phyloP scores from a whole-genome alignment of 2,113 vertebrate species.

The Oncorhynchus masou region DNA sequence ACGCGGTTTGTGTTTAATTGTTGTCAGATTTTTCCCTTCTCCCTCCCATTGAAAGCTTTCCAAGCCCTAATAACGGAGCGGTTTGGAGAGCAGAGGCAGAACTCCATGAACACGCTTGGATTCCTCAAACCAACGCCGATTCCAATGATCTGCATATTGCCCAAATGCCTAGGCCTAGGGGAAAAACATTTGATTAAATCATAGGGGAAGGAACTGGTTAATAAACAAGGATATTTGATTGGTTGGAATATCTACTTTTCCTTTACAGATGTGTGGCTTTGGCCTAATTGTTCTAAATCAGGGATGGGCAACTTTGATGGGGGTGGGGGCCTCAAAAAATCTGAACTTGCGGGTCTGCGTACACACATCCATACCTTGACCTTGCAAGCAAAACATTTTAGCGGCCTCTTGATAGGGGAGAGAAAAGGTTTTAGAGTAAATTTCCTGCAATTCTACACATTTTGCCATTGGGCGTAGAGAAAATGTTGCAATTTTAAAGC shows the following conservation, averaged over 20 bases:
- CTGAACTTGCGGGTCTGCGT: too few relatives aligned
- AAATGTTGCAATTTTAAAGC: too few relatives aligned
- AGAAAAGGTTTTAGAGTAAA: too few relatives aligned
- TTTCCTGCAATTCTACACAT: too few relatives aligned
- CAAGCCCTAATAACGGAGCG: slow-evolving; percentile 56
- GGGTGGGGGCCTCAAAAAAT: too few relatives aligned
- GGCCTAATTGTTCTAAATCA: too few relatives aligned
- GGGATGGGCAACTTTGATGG: neutral
- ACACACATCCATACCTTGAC: too few relatives aligned
- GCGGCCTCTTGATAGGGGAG: too few relatives aligned
- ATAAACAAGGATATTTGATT: neutral
- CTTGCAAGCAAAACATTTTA: too few relatives aligned
- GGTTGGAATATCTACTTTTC: neutral
- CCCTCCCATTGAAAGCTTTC: slow-evolving; percentile 43
- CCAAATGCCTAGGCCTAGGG: neutral
- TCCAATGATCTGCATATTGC: slow-evolving; percentile 35
- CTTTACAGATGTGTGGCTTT: too few relatives aligned
- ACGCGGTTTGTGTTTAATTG: slow-evolving; percentile 71
- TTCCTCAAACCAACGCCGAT: slow-evolving; percentile 29
- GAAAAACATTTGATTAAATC: neutral
- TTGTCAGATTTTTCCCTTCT: slow-evolving; percentile 66
- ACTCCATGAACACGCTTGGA: slow-evolving; percentile 57
- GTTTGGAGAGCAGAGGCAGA: slow-evolving; percentile 55
- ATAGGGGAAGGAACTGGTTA: neutral
- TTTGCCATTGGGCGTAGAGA: too few relatives aligned